phyloP scores from a whole-genome alignment of 2,113 vertebrate genomes.

The Penelope pileata region DNA sequence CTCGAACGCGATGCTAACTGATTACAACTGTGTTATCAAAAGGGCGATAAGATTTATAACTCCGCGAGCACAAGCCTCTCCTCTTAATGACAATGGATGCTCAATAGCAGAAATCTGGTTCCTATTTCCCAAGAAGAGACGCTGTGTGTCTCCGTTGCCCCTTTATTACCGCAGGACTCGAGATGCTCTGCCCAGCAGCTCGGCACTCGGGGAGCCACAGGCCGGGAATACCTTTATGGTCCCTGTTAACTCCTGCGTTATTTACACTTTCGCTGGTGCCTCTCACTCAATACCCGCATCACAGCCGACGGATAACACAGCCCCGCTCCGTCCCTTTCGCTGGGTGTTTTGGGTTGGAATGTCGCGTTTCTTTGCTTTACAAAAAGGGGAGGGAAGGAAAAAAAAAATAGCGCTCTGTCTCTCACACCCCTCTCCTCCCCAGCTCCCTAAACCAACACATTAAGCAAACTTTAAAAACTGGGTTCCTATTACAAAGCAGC shows the following conservation, averaged over 20 bases:
- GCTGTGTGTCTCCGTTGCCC: slow-evolving; percentile 67
- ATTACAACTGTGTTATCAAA: slow-evolving; percentile 82
- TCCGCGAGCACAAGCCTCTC: slow-evolving; percentile 72
- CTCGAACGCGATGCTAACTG: slow-evolving; percentile 76
- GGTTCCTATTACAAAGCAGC: slow-evolving; percentile 83
- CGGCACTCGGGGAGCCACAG: slow-evolving; percentile 64
- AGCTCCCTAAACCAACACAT: slow-evolving; percentile 76
- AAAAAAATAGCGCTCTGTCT: neutral
- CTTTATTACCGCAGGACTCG: slow-evolving; percentile 53
- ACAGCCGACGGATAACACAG: slow-evolving; percentile 22
- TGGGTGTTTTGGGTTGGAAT: slow-evolving; percentile 14
- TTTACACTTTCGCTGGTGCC: slow-evolving; percentile 65
- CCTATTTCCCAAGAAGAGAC: slow-evolving; percentile 65
- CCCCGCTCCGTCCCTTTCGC: neutral
- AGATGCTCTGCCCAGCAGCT: slow-evolving; percentile 61
- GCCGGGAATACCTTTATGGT: slow-evolving; percentile 71
- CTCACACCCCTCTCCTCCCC: slow-evolving; percentile 66
- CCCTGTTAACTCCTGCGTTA: slow-evolving; percentile 62
- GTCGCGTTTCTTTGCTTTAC: slow-evolving; percentile 53
- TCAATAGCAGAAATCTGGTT: slow-evolving; percentile 73
- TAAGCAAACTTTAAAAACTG: slow-evolving; percentile 81
- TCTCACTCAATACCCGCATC: slow-evolving; percentile 59
- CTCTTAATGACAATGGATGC: slow-evolving; percentile 73
- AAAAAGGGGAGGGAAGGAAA: neutral
- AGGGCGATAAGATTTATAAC: slow-evolving; percentile 82